These are phyloP conservation scores for Heteromurus nitidus DNA, from an alignment of 2,888 invertebrate species.

Conservation along the genomic window DNA sequence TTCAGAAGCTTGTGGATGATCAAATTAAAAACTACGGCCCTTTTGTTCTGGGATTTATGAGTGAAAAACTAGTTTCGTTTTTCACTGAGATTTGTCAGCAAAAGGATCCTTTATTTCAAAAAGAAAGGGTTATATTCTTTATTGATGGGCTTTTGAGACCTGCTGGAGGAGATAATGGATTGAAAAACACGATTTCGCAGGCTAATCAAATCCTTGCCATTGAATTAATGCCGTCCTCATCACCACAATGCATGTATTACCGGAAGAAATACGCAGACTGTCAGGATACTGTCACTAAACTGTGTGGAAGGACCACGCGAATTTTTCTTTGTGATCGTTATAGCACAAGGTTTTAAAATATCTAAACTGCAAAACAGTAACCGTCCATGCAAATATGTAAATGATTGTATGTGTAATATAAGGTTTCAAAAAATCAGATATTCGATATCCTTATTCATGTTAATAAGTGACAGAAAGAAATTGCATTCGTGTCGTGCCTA, in stretches of 20 bases:
- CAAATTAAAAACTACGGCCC: constrained; percentile 57
- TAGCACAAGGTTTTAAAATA: constrained; percentile 48
- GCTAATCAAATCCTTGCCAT: constrained; percentile 56
- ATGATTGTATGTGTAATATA: no score
- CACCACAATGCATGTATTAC: constrained; percentile 49
- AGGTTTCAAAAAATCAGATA: no score
- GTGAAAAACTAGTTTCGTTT: constrained; percentile 32
- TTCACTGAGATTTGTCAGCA: constrained; percentile 36
- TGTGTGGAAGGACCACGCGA: constrained; percentile 52
- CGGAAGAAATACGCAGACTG: constrained; percentile 50
- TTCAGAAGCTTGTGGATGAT: constrained; percentile 52
- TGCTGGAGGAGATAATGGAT: constrained; percentile 38
- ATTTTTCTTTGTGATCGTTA: constrained; percentile 57
- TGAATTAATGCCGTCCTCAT: constrained; percentile 48
- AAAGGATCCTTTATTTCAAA: constrained; percentile 33
- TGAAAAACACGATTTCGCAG: constrained; percentile 42
- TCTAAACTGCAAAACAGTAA: no score
- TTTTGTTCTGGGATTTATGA: constrained; percentile 48
- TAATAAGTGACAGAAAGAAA: no score
- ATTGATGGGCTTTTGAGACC: constrained; percentile 55
- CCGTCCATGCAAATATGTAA: no score
- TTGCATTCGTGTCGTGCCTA: no score
- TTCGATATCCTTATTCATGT: no score
- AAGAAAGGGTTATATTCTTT: constrained; percentile 50
- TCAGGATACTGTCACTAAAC: constrained; percentile 40